Evolutionary conservation across 1,140 invertebrate species (phyloP), one percentile per base, ranked within the genome.

Genomic region (Drosophila pruinosa): DNA sequence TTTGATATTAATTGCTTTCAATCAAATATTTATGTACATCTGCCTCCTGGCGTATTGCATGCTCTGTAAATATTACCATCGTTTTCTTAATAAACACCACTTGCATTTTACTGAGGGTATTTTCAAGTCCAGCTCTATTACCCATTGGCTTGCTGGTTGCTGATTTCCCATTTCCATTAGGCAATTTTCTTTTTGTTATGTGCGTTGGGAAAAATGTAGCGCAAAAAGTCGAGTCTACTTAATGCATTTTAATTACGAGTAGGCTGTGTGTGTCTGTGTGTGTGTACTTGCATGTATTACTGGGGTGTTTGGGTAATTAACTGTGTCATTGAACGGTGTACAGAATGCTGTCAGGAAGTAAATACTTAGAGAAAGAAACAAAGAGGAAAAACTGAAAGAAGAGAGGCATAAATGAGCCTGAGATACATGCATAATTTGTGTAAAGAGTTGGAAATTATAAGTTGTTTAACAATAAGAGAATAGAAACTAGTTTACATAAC

Each of bases 311-410:
- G 31, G 78, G 58, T 61, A 85, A 85, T 85, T 85, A 85, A 86
- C 48, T 85, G 59, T 85, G 81, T 77, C 81, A 85, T 86, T 85
- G 77, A 85, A 85, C 81, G 81, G 81, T 78, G 80, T 64, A 45
- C 38, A 71, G 57, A 85, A 75, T 65, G 75, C 36, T 38, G 41
- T 28, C 73, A 85, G 81, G 81, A 85, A 85, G 65, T 80, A 24
- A 12, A 47, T 70, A 75, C 62, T 76, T 17, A 61, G 41, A 56
- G 19, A 52, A 38, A 41, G 28, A 43, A 21, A 19, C 12, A 12
- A 28, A 52, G 12, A 61, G 21, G 8, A 41, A n/a, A 47, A 7
- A 43, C 38, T 31, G 36, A 34, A 21, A 15, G 24, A 36, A 28
- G n/a, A 45, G 19, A 45, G 21, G 1, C 39, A 19, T 21, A 21